Percentiles rank a stretch among this genome's conserved stretches.
Conservation (phyloP, 2,888 invertebrate genomes). For the Crepidodera aurea region DNA sequence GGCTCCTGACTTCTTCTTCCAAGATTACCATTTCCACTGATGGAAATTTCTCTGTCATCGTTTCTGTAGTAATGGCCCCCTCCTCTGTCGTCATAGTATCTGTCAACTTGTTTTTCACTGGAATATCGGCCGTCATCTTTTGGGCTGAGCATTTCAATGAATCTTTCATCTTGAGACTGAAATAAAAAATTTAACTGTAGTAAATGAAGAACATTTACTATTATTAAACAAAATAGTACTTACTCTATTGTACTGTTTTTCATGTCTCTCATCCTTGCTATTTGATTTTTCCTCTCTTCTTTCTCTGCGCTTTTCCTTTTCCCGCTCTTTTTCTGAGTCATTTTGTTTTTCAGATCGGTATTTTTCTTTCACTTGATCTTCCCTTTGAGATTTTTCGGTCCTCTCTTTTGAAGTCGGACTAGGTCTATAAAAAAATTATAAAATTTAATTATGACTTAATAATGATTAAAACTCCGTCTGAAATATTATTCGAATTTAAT, state of each 20-base stretch:
- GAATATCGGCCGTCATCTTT: slow-evolving; percentile 61
- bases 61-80: slow-evolving; percentile 57
- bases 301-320: slow-evolving; percentile 67
- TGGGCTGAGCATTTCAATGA: slow-evolving; percentile 58
- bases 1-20: slow-evolving; percentile 66
- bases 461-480: too few relatives aligned
- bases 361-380: slow-evolving; percentile 62
- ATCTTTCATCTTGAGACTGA: slow-evolving; percentile 63
- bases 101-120: slow-evolving; percentile 63
- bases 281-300: slow-evolving; percentile 62
- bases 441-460: background rate
- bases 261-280: slow-evolving; percentile 52
- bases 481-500: too few relatives aligned
- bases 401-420: slow-evolving; percentile 49
- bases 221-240: slow-evolving; percentile 37
- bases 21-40: slow-evolving; percentile 61
- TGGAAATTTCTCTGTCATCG: slow-evolving; percentile 67
- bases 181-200: slow-evolving; percentile 12
- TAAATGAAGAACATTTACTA: background rate
- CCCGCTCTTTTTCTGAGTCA: slow-evolving; percentile 71
- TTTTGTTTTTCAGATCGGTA: slow-evolving; percentile 65
- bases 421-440: slow-evolving; percentile 18
- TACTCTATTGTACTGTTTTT: slow-evolving; percentile 57
- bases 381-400: slow-evolving; percentile 58
- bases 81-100: slow-evolving; percentile 61